Conservation (phyloP, 53 echinoderm and acorn worm genomes). For the Luidia sarsii region DNA sequence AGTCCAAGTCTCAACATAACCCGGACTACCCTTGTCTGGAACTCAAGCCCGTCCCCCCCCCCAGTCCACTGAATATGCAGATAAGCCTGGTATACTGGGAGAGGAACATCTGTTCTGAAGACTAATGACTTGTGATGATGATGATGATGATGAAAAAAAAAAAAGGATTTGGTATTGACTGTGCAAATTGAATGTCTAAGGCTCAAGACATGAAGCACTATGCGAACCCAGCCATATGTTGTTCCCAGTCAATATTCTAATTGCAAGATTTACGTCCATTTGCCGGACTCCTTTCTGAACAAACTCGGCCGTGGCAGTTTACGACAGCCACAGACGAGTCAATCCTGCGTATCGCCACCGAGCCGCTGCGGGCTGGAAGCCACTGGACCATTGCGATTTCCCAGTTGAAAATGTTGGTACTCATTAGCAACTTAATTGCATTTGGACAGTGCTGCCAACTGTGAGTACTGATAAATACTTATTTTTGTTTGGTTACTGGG, state of each 20-base stretch:
- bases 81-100: constrained; percentile 39
- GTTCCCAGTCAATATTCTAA: constrained; percentile 61
- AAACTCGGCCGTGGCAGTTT: background rate
- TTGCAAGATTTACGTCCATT: constrained; percentile 65
- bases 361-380: background rate
- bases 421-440: too few relatives aligned
- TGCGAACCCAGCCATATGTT: constrained; percentile 67
- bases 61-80: constrained; percentile 40
- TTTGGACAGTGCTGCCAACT: background rate
- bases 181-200: constrained; percentile 63
- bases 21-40: background rate
- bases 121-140: background rate
- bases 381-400: background rate
- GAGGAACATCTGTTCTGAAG: constrained; percentile 58
- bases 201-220: constrained; percentile 46
- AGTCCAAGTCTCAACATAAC: constrained; percentile 6
- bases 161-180: constrained; percentile 58
- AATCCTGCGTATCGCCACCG: background rate
- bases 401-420: background rate
- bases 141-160: background rate
- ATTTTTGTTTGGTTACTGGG: too few relatives aligned
- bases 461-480: background rate
- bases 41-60: background rate
- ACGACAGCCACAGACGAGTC: too few relatives aligned
- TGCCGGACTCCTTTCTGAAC: constrained; percentile 46